Conservation (phyloP, 2,113 vertebrate species). For the Takifugu bimaculatus region DNA sequence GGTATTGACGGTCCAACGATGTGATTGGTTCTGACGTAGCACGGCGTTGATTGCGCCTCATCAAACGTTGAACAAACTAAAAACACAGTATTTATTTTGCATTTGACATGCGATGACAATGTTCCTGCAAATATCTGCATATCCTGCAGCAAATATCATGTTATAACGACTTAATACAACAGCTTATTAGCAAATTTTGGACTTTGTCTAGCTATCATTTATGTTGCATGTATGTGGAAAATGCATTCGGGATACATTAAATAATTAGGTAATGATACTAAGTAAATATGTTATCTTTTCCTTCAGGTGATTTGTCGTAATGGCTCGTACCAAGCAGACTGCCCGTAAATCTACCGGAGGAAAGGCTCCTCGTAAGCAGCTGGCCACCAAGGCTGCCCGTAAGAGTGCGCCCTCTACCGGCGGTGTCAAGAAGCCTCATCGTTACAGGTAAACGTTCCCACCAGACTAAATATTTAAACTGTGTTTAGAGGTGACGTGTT, state of each 20-base stretch:
- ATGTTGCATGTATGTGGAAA: too few relatives aligned
- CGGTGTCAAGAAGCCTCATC: constrained; percentile 88
- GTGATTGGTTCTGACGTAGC: constrained; percentile 32
- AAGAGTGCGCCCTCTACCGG: constrained; percentile 90
- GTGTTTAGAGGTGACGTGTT: not conserved
- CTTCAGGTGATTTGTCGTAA: constrained; percentile 50
- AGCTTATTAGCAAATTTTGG: not conserved
- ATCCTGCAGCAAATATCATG: too few relatives aligned
- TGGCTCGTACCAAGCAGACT: constrained; percentile 92
- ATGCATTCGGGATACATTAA: not conserved
- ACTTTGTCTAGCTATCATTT: too few relatives aligned
- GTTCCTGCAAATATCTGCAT: too few relatives aligned
- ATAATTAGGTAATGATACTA: not conserved
- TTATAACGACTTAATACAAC: too few relatives aligned
- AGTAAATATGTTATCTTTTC: not conserved
- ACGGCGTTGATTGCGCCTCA: not conserved
- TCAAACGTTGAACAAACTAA: too few relatives aligned
- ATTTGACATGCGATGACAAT: too few relatives aligned
- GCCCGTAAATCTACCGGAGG: constrained; percentile 89
- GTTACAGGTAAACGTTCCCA: constrained; percentile 76
- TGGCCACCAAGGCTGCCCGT: constrained; percentile 87
- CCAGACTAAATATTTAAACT: not conserved
- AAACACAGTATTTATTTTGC: too few relatives aligned
- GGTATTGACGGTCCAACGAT: not conserved
- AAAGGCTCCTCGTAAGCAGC: constrained; percentile 90